phyloP scores from a whole-genome alignment of 2,888 invertebrate genomes.

The Cephus pygmeus region DNA sequence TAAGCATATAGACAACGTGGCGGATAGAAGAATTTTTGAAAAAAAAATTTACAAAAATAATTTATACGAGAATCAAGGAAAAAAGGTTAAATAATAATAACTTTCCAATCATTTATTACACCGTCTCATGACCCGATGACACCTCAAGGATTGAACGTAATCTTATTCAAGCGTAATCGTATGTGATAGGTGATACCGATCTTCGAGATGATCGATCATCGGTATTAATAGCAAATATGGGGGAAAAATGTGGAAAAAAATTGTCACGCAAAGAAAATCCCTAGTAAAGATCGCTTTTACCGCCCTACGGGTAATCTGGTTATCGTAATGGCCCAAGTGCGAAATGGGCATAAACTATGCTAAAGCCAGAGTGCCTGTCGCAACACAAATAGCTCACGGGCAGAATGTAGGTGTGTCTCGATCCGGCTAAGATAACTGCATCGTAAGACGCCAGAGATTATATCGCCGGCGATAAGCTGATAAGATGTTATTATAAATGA shows the following conservation, averaged over 20 bases:
- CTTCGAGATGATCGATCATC: neutral
- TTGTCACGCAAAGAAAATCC: conserved; percentile 7
- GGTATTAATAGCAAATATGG: neutral
- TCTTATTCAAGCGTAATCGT: neutral
- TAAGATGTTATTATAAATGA: conserved; percentile 50
- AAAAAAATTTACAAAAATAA: no score
- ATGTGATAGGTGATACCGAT: neutral
- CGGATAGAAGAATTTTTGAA: no score
- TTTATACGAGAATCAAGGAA: no score
- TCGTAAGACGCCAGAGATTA: conserved; percentile 20
- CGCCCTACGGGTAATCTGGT: conserved; percentile 17
- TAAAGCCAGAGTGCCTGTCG: conserved; percentile 35
- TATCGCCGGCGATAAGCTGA: conserved; percentile 37
- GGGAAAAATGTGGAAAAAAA: neutral
- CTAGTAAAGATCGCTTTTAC: conserved; percentile 11
- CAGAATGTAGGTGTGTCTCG: conserved; percentile 38
- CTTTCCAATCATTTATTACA: no score
- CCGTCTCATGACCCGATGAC: neutral
- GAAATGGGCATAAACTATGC: conserved; percentile 35
- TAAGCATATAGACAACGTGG: neutral
- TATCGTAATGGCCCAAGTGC: conserved; percentile 12
- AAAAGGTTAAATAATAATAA: no score
- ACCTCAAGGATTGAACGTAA: neutral
- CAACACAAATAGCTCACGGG: conserved; percentile 44
- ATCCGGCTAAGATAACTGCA: conserved; percentile 16